phyloP scores from a whole-genome alignment of 2,888 invertebrate genomes.

The Temnothorax ravouxi region DNA sequence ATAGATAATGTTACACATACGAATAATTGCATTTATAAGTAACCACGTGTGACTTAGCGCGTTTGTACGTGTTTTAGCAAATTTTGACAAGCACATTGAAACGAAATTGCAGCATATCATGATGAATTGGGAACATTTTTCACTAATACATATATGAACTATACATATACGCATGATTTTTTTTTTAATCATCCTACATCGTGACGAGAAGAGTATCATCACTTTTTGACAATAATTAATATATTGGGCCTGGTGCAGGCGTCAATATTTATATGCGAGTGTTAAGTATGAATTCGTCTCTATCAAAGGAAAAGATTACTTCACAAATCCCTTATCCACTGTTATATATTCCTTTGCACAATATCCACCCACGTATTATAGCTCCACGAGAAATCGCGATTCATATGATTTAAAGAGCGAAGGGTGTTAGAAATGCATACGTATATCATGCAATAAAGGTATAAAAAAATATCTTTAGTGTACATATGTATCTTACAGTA shows the following conservation, averaged over 20 bases:
- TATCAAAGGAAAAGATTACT: constrained; percentile 17
- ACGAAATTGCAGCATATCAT: constrained; percentile 79
- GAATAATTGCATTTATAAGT: constrained; percentile 81
- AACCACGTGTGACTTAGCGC: constrained; percentile 81
- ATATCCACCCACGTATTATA: constrained; percentile 44
- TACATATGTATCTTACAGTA: constrained; percentile 34
- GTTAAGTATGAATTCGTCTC: constrained; percentile 51
- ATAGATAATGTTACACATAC: constrained; percentile 82
- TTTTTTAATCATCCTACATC: constrained; percentile 71
- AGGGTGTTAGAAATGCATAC: constrained; percentile 50
- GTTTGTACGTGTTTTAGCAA: constrained; percentile 81
- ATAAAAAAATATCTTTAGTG: constrained; percentile 50
- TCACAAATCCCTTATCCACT: constrained; percentile 37
- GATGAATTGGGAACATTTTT: constrained; percentile 79
- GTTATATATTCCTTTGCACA: constrained; percentile 55
- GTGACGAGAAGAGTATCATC: constrained; percentile 64
- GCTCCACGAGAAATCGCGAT: constrained; percentile 21
- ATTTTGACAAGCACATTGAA: constrained; percentile 74
- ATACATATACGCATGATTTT: constrained; percentile 74
- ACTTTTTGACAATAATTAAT: constrained; percentile 74
- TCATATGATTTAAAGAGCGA: constrained; percentile 48
- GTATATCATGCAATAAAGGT: constrained; percentile 53
- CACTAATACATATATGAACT: constrained; percentile 79
- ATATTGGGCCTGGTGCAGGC: constrained; percentile 63
- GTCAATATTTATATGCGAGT: constrained; percentile 69